Evolutionary conservation across 2,888 invertebrate genomes (phyloP).

Genomic region (Spatulosminthurus flaviceps): DNA sequence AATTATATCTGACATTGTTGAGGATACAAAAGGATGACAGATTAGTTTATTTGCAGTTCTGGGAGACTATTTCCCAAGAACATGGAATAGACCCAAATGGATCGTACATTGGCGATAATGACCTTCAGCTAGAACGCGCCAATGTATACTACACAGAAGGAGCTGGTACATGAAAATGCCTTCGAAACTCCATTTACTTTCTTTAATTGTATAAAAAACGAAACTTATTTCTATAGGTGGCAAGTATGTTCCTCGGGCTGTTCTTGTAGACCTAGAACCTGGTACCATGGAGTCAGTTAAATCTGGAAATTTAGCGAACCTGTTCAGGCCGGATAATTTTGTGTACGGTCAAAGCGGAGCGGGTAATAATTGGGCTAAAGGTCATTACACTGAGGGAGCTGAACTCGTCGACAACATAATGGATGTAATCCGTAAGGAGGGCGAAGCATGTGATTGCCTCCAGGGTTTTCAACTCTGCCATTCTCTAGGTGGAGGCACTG

Average conservation of each 20-base stretch:
- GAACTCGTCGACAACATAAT: slow-evolving; percentile 72
- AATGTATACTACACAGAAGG: slow-evolving; percentile 84
- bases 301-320: slow-evolving; percentile 84
- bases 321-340: slow-evolving; percentile 90
- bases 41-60: slow-evolving; percentile 1
- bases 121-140: slow-evolving; percentile 78
- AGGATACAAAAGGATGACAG: neutral
- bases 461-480: slow-evolving; percentile 82
- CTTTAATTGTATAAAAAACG: too few relatives aligned
- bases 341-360: slow-evolving; percentile 86
- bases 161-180: slow-evolving; percentile 65
- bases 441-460: slow-evolving; percentile 71
- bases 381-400: slow-evolving; percentile 73
- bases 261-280: slow-evolving; percentile 87
- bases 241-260: slow-evolving; percentile 84
- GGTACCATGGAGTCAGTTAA: slow-evolving; percentile 92
- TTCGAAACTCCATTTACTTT: too few relatives aligned
- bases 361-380: slow-evolving; percentile 86
- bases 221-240: slow-evolving; percentile 72
- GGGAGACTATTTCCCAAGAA: slow-evolving; percentile 10
- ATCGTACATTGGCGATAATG: slow-evolving; percentile 68
- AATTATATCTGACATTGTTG: neutral
- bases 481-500: slow-evolving; percentile 88
- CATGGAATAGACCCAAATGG: slow-evolving; percentile 1
- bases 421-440: slow-evolving; percentile 71